A percentile compares a stretch with the other conserved stretches of the same genome.
These are phyloP conservation scores for Delphinapterus leucas DNA, from an alignment of 2,113 vertebrate species.

Conservation along the genomic window DNA sequence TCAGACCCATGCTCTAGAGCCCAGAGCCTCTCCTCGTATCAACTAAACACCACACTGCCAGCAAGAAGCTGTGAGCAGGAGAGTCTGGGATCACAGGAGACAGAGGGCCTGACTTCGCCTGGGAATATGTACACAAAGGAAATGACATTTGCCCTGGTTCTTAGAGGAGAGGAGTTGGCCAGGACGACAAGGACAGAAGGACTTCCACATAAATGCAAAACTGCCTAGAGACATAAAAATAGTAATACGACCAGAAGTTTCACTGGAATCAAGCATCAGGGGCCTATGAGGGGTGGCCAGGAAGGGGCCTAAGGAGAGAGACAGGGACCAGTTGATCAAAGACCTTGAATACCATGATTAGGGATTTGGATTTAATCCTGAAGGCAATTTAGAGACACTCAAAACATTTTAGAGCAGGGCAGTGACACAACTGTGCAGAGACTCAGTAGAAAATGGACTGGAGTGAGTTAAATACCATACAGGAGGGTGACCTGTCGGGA, in stretches of 20 bases:
- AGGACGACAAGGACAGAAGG: not conserved
- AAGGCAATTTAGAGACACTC: not conserved
- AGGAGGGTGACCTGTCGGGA: not conserved
- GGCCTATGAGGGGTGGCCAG: not conserved
- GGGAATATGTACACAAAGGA: constrained; percentile 52
- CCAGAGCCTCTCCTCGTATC: not conserved
- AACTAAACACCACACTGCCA: not conserved
- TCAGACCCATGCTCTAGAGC: not conserved
- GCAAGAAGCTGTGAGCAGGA: not conserved
- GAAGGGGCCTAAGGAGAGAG: not conserved
- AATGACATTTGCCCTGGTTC: constrained; percentile 43
- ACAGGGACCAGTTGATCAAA: not conserved
- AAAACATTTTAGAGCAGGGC: not conserved
- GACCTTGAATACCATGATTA: not conserved
- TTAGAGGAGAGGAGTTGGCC: not conserved
- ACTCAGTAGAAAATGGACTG: not conserved
- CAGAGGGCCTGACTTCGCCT: not conserved
- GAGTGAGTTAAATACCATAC: not conserved
- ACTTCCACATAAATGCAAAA: not conserved
- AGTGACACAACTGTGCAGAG: not conserved
- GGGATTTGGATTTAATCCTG: not conserved
- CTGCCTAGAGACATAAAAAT: not conserved
- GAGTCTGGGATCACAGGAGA: not conserved
- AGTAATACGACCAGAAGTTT: not conserved
- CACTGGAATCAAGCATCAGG: not conserved